Conservation (phyloP, 1,140 invertebrate species). For the Drosophila sp. region DNA sequence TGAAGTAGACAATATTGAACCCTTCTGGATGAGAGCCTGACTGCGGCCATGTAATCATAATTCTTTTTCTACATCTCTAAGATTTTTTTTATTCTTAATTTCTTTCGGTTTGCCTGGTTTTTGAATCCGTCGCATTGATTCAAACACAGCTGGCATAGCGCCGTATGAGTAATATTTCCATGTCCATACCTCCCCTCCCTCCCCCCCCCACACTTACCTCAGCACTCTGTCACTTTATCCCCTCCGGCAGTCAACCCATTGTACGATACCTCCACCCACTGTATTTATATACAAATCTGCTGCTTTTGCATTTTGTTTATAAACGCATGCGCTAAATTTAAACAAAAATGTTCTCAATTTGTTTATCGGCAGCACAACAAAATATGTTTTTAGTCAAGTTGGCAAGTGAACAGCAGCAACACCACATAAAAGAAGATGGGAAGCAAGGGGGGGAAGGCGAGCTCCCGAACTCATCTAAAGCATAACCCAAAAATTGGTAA, state of each 20-base stretch:
- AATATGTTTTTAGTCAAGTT: slow-evolving; percentile 19
- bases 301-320: slow-evolving; percentile 53
- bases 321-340: slow-evolving; percentile 74
- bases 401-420: slow-evolving; percentile 13
- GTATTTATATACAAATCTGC: slow-evolving; percentile 29
- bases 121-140: slow-evolving; percentile 31
- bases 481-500: neutral
- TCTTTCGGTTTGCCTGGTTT: slow-evolving; percentile 37
- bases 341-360: slow-evolving; percentile 60
- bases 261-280: neutral
- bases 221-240: slow-evolving; percentile 1
- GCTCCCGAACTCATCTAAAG: neutral
- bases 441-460: neutral
- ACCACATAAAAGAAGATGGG: neutral
- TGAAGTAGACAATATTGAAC: neutral
- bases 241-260: neutral
- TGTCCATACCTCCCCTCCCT: neutral
- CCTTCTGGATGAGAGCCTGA: neutral
- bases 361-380: slow-evolving; percentile 25
- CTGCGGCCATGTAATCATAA: neutral
- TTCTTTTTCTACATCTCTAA: neutral
- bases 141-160: slow-evolving; percentile 55
- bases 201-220: neutral
- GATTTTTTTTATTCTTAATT: slow-evolving; percentile 11
- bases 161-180: slow-evolving; percentile 48